These are phyloP conservation scores for Leptogaster cylindrica DNA, from an alignment of 2,888 invertebrate species.

Conservation along the genomic window DNA sequence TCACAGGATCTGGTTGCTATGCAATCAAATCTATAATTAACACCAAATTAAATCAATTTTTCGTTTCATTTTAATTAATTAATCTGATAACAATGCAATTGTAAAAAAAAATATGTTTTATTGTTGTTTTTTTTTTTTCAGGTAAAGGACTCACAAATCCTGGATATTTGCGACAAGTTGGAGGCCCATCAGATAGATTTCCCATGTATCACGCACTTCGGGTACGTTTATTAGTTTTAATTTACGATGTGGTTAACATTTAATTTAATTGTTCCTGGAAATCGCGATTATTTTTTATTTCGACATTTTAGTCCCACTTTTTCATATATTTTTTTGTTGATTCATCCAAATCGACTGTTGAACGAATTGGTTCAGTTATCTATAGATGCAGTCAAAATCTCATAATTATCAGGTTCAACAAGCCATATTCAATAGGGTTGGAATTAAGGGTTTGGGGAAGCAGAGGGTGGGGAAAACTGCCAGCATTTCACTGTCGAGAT, in stretches of 20 bases:
- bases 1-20: no score
- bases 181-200: background rate
- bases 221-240: conserved; percentile 33
- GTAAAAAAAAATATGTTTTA: no score
- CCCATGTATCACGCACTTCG: conserved; percentile 22
- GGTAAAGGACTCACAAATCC: conserved; percentile 10
- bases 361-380: no score
- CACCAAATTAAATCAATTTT: background rate
- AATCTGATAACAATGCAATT: background rate
- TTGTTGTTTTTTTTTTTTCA: conserved; percentile 7
- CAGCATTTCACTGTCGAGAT: no score
- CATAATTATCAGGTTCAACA: background rate
- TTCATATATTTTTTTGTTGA: no score
- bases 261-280: conserved; percentile 15
- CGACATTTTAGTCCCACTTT: background rate
- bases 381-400: conserved; percentile 3
- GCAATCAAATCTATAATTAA: no score
- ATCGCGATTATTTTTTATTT: conserved; percentile 12
- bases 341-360: no score
- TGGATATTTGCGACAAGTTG: background rate
- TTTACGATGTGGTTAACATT: conserved; percentile 15
- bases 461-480: no score
- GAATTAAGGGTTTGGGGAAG: no score
- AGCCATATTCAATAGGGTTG: no score
- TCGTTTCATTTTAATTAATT: background rate